Evolutionary conservation across 2,888 invertebrate species (phyloP).

Genomic region (Chouioia cunea): DNA sequence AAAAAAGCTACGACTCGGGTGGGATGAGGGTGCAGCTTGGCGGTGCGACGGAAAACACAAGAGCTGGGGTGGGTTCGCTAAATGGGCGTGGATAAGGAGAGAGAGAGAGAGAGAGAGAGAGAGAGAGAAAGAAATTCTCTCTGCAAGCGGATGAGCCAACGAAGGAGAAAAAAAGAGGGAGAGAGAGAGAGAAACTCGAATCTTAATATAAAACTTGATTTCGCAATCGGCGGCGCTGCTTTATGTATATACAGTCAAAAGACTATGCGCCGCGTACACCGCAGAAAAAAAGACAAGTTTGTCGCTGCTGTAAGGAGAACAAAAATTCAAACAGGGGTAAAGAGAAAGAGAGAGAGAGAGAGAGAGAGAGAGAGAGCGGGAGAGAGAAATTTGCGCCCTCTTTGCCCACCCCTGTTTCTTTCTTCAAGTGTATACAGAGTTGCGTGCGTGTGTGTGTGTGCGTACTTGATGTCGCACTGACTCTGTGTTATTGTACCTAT

Average conservation of each 20-base stretch:
- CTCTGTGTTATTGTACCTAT: conserved; percentile 17
- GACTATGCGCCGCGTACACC: conserved; percentile 1
- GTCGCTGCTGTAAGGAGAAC: conserved; percentile 36
- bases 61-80: conserved; percentile 49
- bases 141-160: neutral
- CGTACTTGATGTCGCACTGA: conserved; percentile 1
- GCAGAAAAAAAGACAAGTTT: conserved; percentile 11
- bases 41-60: conserved; percentile 46
- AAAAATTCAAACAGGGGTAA: conserved; percentile 22
- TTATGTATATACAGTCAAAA: neutral
- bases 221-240: conserved; percentile 63
- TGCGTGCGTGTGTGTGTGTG: no score
- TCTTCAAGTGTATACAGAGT: conserved; percentile 36
- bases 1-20: conserved; percentile 27
- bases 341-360: conserved; percentile 4
- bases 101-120: conserved; percentile 33
- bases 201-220: conserved; percentile 69
- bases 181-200: conserved; percentile 53
- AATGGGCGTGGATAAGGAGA: conserved; percentile 53
- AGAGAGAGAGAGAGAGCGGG: conserved; percentile 9
- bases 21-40: conserved; percentile 15
- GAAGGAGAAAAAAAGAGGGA: conserved; percentile 28
- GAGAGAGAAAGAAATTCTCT: conserved; percentile 16
- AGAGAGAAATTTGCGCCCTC: conserved; percentile 40
- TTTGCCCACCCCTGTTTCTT: conserved; percentile 7